Evolutionary conservation across 1,140 invertebrate genomes (phyloP).

Genomic region (Solenopsis invicta): DNA sequence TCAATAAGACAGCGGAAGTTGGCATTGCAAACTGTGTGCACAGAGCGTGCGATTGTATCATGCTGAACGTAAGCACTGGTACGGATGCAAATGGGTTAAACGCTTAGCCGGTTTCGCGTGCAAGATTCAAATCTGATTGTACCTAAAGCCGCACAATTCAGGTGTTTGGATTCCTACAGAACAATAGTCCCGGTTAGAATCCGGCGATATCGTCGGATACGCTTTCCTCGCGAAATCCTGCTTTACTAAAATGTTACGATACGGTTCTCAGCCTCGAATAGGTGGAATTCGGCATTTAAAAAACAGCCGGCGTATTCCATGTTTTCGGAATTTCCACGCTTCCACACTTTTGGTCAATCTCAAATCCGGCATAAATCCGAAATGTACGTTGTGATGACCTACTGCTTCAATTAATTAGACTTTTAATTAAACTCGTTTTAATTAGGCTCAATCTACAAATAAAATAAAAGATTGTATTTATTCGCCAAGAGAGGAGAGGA

Average conservation of each 20-base stretch:
- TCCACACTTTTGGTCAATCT: not conserved
- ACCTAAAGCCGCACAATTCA: slow-evolving; percentile 38
- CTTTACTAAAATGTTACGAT: slow-evolving; percentile 26
- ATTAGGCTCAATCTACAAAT: not conserved
- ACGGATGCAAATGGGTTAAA: slow-evolving; percentile 51
- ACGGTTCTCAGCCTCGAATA: not conserved
- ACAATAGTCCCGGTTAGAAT: slow-evolving; percentile 40
- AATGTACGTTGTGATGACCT: not conserved
- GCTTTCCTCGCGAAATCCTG: slow-evolving; percentile 23
- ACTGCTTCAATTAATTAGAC: not conserved
- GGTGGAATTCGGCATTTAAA: not conserved
- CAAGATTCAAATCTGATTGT: slow-evolving; percentile 45
- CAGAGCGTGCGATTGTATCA: slow-evolving; percentile 6
- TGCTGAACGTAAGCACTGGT: slow-evolving; percentile 12
- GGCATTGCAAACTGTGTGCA: not conserved
- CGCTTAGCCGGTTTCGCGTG: slow-evolving; percentile 47
- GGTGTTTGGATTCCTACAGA: slow-evolving; percentile 41
- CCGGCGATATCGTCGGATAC: slow-evolving; percentile 12
- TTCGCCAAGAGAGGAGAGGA: no score
- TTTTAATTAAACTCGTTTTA: slow-evolving; percentile 1
- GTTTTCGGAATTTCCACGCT: not conserved
- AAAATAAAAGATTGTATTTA: not conserved
- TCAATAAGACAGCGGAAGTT: slow-evolving; percentile 25
- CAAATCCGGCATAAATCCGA: not conserved
- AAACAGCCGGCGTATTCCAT: not conserved